Conservation (phyloP, 2,797 vertebrate genomes). For the Lithobates sylvaticus region DNA sequence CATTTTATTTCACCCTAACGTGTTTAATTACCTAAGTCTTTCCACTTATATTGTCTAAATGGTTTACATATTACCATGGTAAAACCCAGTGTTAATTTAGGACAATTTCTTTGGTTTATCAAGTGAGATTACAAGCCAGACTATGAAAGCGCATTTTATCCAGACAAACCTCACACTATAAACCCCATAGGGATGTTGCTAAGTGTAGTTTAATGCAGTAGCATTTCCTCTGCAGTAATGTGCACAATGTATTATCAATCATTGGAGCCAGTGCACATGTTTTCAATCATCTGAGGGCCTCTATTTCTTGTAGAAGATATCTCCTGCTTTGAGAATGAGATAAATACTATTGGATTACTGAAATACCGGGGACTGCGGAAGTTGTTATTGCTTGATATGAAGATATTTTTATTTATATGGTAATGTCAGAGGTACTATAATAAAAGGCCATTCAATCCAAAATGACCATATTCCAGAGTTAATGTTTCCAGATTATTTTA, state of each 20-base stretch:
- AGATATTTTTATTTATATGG: not conserved
- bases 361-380: not conserved
- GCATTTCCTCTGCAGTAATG: slow-evolving; percentile 40
- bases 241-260: slow-evolving; percentile 6
- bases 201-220: slow-evolving; percentile 46
- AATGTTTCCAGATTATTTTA: no score
- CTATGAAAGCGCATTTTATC: slow-evolving; percentile 17
- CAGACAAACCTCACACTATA: slow-evolving; percentile 31
- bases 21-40: not conserved
- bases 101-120: slow-evolving; percentile 5
- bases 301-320: not conserved
- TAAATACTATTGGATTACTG: not conserved
- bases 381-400: not conserved
- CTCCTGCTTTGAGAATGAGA: not conserved
- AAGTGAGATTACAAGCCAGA: not conserved
- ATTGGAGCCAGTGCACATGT: slow-evolving; percentile 2
- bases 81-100: slow-evolving; percentile 9
- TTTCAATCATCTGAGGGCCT: slow-evolving; percentile 14
- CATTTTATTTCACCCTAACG: not conserved
- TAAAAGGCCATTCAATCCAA: no score
- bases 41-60: not conserved
- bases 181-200: slow-evolving; percentile 34
- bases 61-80: slow-evolving; percentile 1
- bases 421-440: not conserved
- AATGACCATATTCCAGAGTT: not conserved